These are phyloP conservation scores for Rhagophthalmus giganteus DNA, from an alignment of 2,888 invertebrate genomes.

Conservation along the genomic window DNA sequence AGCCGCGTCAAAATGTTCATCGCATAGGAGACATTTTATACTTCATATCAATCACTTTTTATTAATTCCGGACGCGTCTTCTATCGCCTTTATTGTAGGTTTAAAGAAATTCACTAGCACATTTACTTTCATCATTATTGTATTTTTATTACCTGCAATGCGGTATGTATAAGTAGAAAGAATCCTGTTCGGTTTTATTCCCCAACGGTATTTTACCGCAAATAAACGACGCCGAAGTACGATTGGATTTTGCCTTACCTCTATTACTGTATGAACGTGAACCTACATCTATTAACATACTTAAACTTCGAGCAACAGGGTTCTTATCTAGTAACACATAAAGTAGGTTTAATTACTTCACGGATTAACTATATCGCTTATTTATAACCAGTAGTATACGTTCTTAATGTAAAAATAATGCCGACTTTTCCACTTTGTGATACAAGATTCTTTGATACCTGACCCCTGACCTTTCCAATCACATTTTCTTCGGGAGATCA, in stretches of 20 bases:
- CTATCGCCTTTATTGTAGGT: conserved; percentile 4
- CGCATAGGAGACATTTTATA: conserved; percentile 16
- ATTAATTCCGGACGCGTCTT: conserved; percentile 14
- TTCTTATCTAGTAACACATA: too few species aligned
- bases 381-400: too few species aligned
- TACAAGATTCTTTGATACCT: too few species aligned
- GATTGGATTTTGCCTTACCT: conserved; percentile 18
- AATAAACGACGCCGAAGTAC: conserved; percentile 18
- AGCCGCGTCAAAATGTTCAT: conserved; percentile 13
- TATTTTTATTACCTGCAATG: conserved; percentile 15
- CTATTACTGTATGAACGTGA: conserved; percentile 18
- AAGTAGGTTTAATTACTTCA: too few species aligned
- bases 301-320: conserved; percentile 20
- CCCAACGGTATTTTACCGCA: conserved; percentile 17
- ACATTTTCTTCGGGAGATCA: too few species aligned
- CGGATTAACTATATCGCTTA: too few species aligned
- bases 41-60: conserved; percentile 15
- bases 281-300: conserved; percentile 23
- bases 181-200: conserved; percentile 14
- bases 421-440: too few species aligned
- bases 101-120: conserved; percentile 2
- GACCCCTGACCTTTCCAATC: too few species aligned
- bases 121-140: conserved; percentile 10
- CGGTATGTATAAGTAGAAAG: conserved; percentile 11
- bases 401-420: too few species aligned